Conservation (phyloP, 2,797 vertebrate genomes). For the Danio tinwini region DNA sequence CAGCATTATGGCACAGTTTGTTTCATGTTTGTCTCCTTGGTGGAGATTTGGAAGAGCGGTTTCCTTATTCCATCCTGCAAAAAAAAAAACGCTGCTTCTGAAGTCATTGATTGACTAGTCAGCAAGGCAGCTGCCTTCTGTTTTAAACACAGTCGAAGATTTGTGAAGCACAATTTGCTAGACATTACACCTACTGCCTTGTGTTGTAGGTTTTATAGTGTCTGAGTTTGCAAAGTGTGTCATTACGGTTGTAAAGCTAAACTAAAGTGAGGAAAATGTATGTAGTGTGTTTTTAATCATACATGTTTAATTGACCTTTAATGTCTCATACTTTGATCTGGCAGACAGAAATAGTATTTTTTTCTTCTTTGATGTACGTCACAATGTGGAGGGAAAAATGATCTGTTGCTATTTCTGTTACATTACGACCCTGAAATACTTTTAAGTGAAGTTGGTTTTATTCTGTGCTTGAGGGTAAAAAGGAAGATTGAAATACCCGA, state of each 20-base stretch:
- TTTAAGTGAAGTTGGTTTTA: too few relatives aligned
- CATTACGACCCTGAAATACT: not conserved
- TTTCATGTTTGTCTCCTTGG: not conserved
- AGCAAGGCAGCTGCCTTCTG: slow-evolving; percentile 1
- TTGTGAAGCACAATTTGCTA: not conserved
- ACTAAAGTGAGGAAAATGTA: not conserved
- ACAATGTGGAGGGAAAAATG: not conserved
- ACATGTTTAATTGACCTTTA: not conserved
- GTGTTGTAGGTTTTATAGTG: not conserved
- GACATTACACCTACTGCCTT: not conserved
- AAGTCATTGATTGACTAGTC: slow-evolving; percentile 2
- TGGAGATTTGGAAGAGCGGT: not conserved
- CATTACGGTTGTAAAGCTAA: not conserved
- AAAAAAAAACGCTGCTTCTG: not conserved
- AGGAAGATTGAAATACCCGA: too few relatives aligned
- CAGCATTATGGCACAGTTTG: not conserved
- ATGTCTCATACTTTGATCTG: too few relatives aligned
- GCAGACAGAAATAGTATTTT: too few relatives aligned
- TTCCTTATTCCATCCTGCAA: slow-evolving; percentile 4
- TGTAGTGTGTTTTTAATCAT: not conserved
- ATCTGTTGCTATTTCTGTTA: not conserved
- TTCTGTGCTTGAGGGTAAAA: too few relatives aligned
- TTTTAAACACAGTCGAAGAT: not conserved
- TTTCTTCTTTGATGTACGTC: not conserved
- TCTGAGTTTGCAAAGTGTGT: slow-evolving; percentile 1